Percentiles rank a stretch among this genome's conserved stretches.
These are phyloP conservation scores for Meteorus colon DNA, from an alignment of 2,888 invertebrate genomes.

Conservation along the genomic window DNA sequence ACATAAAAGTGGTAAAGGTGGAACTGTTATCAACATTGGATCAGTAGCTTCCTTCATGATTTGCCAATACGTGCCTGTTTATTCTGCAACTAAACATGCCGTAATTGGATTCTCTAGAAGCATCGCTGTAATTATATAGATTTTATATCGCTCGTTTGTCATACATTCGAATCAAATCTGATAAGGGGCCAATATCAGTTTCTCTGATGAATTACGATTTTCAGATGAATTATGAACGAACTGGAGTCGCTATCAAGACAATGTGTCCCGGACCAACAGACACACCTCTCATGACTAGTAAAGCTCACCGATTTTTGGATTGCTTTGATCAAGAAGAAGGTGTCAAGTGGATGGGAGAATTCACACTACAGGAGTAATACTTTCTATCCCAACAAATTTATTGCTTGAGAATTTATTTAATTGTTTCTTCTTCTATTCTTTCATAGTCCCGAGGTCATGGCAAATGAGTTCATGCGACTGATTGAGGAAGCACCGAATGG, in stretches of 20 bases:
- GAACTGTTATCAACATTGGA: slow-evolving; percentile 78
- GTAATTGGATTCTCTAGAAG: slow-evolving; percentile 60
- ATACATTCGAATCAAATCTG: no score
- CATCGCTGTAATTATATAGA: slow-evolving; percentile 44
- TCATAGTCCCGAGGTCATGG: not conserved
- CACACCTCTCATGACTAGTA: not conserved
- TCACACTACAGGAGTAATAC: no score
- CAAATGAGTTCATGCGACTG: slow-evolving; percentile 6
- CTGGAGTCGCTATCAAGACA: slow-evolving; percentile 1
- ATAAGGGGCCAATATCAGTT: no score
- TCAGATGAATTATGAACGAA: not conserved
- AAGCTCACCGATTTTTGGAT: not conserved
- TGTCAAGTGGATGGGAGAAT: no score
- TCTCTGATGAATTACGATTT: not conserved
- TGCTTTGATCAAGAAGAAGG: not conserved
- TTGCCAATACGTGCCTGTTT: slow-evolving; percentile 74
- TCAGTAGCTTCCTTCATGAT: slow-evolving; percentile 75
- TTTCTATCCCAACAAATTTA: no score
- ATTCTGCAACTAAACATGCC: slow-evolving; percentile 76
- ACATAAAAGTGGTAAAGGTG: slow-evolving; percentile 75
- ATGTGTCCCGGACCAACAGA: not conserved
- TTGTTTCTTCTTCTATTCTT: not conserved
- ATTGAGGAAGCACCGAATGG: slow-evolving; percentile 11
- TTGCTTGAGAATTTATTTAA: not conserved
- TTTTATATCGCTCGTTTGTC: slow-evolving; percentile 14